Evolutionary conservation across 2,113 vertebrate genomes (phyloP).

Genomic region (Phyllostomus hastatus): DNA sequence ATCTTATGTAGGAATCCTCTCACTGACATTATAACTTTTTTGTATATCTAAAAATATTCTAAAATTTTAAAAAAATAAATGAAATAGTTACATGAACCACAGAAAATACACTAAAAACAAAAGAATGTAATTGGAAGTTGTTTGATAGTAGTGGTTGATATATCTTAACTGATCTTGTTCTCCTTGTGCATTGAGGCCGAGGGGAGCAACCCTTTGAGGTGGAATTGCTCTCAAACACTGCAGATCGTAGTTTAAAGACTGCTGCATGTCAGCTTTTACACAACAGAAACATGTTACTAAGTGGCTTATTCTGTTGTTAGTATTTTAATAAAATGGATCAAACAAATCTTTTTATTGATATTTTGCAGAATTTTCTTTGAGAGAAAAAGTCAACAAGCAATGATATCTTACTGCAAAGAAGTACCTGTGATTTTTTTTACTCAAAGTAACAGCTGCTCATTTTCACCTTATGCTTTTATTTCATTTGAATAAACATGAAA

Average conservation of each 20-base stretch:
- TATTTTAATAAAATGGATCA: constrained; percentile 46
- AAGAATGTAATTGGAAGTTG: constrained; percentile 25
- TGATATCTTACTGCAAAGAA: neutral
- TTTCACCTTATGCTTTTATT: constrained; percentile 29
- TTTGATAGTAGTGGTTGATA: constrained; percentile 44
- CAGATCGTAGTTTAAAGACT: constrained; percentile 54
- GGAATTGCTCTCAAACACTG: constrained; percentile 59
- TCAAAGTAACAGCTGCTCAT: constrained; percentile 20
- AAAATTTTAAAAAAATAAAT: neutral
- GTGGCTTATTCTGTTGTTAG: constrained; percentile 9
- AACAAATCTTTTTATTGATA: constrained; percentile 37
- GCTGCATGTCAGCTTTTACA: constrained; percentile 2
- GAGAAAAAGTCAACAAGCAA: constrained; percentile 40
- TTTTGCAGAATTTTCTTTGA: neutral
- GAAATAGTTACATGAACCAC: neutral
- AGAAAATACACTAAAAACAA: neutral
- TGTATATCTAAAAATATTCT: neutral
- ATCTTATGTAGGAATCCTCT: neutral
- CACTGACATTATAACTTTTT: neutral
- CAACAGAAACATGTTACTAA: constrained; percentile 36
- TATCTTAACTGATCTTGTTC: constrained; percentile 19
- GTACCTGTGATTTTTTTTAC: neutral
- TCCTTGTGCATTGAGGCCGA: constrained; percentile 14
- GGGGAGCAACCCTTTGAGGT: constrained; percentile 34
- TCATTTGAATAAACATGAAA: neutral